phyloP scores from a whole-genome alignment of 2,113 vertebrate genomes.

The Gorsachius goisagi region DNA sequence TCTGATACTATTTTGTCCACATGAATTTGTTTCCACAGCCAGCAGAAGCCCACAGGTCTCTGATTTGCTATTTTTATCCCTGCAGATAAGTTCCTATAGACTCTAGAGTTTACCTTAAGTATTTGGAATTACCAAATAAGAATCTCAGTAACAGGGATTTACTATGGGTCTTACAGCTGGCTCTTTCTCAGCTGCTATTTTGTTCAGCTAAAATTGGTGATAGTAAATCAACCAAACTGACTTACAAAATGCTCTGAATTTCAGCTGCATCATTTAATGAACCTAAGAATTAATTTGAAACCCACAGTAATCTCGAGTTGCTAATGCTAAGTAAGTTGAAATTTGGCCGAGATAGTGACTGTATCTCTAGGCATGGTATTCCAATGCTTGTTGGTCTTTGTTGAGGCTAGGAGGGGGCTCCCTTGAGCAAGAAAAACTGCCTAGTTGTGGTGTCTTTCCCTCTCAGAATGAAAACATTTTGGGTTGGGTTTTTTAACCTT shows the following conservation, averaged over 20 bases:
- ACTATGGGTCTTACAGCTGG: background rate
- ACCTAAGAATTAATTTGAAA: background rate
- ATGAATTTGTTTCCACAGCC: fast-evolving
- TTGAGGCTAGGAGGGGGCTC: background rate
- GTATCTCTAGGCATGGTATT: background rate
- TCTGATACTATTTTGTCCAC: background rate
- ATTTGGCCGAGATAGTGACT: background rate
- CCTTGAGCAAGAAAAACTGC: background rate
- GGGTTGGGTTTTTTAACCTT: background rate
- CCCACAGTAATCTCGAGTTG: background rate
- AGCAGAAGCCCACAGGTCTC: background rate
- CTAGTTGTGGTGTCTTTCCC: background rate
- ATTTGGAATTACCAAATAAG: background rate
- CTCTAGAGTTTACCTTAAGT: background rate
- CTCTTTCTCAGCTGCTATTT: background rate
- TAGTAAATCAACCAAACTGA: background rate
- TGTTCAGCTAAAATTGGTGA: background rate
- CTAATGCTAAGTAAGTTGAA: background rate
- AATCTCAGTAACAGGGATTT: background rate
- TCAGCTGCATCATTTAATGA: background rate
- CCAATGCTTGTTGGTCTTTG: background rate
- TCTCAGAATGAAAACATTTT: fast-evolving
- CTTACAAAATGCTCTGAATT: background rate
- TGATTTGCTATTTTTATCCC: background rate
- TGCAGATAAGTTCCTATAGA: background rate